A percentile compares a stretch with the other conserved stretches of the same genome.
These are phyloP conservation scores for Saguinus imperator DNA, from an alignment of 2,113 vertebrate genomes.

Conservation along the genomic window DNA sequence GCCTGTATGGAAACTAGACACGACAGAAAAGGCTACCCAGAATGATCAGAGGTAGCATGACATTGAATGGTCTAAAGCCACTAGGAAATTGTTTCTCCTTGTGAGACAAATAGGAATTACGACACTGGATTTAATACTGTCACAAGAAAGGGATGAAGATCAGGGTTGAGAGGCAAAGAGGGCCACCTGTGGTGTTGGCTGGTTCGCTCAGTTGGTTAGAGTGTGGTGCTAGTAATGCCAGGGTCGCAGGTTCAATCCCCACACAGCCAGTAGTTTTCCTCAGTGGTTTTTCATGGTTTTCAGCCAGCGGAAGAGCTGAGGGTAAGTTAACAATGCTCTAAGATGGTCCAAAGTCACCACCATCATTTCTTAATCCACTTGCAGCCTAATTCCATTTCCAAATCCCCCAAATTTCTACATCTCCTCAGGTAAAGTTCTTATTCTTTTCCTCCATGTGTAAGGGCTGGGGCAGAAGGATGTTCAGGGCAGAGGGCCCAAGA, in stretches of 20 bases:
- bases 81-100: background rate
- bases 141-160: too few relatives aligned
- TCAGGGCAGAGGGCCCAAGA: too few relatives aligned
- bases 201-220: slow-evolving; percentile 5
- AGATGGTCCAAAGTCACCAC: rapidly evolving
- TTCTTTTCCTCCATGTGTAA: background rate
- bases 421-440: too few relatives aligned
- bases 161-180: too few relatives aligned
- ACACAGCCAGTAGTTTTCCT: rapidly evolving
- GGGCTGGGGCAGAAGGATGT: background rate
- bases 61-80: background rate
- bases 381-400: background rate
- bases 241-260: background rate
- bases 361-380: background rate
- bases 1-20: background rate
- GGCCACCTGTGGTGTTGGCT: background rate
- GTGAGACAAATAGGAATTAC: background rate
- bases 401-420: background rate
- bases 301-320: background rate
- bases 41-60: background rate
- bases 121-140: background rate
- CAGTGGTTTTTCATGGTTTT: rapidly evolving
- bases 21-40: background rate
- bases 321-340: rapidly evolving
- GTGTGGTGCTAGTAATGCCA: background rate